Evolutionary conservation across 2,888 invertebrate genomes (phyloP), one percentile per base, ranked within the genome.

Genomic region (Athripsodes cinereus): DNA sequence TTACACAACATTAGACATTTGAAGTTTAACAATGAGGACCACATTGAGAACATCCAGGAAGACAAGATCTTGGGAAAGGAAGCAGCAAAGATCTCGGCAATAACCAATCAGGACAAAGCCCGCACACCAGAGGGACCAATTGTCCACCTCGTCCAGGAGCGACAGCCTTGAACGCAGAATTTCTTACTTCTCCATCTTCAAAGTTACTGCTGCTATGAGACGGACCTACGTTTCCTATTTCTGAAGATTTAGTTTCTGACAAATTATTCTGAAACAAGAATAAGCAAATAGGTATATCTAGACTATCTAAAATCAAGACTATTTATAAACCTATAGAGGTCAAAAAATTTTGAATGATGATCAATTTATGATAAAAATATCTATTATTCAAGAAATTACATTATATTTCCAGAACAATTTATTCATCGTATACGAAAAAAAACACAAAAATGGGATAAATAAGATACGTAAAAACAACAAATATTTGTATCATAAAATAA

Each of bases 111-210:
- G 78, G 76, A 0, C 77, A 62, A 2, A 59, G 58, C 3, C 78
- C 79, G 53, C 78, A 78, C 1, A 79, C 78, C n/a, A 78, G 67
- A 2, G 78, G 76, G 74, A 79, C 77, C 11, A 79, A 60, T 0
- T 78, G 76, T 0, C 78, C 76, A 8, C 78, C 66, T 40, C 77
- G 63, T 0, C 78, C 78, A n/a, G 60, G 60, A 2, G 76, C 74
- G 20, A 79, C 79, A 0, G 78, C 79, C 3, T 78, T 69, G 65
- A 79, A 79, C 0, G 79, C 79, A 0, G 79, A 79, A 75, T 78
- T 78, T 22, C 57, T 22, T 5, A 31, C 20, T 2, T 52, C 52
- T 18, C 44, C 22, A 3, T 44, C 52, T 11, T 57, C 57, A 19
- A 57, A 21, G 16, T 31, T 16, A 22, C 22, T 34, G 13, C 40